Percentiles rank a stretch among this genome's conserved stretches.
Conservation (phyloP, 2,888 invertebrate species). For the Troides aeacus region DNA sequence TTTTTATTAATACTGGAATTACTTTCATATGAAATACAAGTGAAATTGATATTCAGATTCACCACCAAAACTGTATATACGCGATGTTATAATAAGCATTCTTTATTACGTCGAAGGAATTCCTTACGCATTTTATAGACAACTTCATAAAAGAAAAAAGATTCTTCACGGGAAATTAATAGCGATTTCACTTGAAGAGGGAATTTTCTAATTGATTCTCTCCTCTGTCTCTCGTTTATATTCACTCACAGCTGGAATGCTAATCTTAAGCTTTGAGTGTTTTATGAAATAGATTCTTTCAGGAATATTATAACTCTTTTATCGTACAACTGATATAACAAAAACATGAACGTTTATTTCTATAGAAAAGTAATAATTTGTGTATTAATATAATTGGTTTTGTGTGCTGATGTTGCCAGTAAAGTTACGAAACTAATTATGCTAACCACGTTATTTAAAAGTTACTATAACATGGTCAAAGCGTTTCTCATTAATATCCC, state of each 20-base stretch:
- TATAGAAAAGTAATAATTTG: no score
- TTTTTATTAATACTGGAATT: neutral
- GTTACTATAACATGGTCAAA: neutral
- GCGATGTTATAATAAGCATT: conserved; percentile 43
- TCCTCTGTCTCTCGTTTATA: conserved; percentile 54
- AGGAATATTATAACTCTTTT: conserved; percentile 2
- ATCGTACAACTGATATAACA: neutral
- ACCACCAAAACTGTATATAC: conserved; percentile 31
- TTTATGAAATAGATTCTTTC: conserved; percentile 21
- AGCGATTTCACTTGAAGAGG: conserved; percentile 53
- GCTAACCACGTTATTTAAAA: neutral
- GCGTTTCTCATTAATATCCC: no score
- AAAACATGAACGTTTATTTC: no score
- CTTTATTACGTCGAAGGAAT: conserved; percentile 50
- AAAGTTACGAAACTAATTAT: neutral
- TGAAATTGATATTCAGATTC: conserved; percentile 27
- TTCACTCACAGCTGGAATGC: conserved; percentile 43
- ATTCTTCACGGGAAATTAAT: conserved; percentile 62
- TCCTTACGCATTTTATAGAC: conserved; percentile 56
- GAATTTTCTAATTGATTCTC: conserved; percentile 64
- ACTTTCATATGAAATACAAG: conserved; percentile 30
- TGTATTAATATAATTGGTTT: no score
- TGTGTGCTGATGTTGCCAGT: neutral
- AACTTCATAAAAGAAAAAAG: conserved; percentile 62
- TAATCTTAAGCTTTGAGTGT: conserved; percentile 27